Conservation (phyloP, 2,888 invertebrate genomes). For the Patella pellucida region DNA sequence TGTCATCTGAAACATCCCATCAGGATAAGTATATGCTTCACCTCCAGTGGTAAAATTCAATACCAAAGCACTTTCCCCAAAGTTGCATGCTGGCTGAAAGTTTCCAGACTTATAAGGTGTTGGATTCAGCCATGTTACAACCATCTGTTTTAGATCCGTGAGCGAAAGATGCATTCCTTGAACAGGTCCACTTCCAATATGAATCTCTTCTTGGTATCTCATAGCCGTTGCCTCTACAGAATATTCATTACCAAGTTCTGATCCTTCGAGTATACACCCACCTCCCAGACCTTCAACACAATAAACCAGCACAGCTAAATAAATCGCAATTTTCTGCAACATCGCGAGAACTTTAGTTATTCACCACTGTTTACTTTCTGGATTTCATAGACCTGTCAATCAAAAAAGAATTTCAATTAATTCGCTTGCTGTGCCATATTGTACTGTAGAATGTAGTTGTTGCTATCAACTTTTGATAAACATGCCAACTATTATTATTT, state of each 20-base stretch:
- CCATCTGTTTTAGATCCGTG: slow-evolving; percentile 16
- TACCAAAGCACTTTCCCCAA: slow-evolving; percentile 8
- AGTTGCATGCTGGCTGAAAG: slow-evolving; percentile 27
- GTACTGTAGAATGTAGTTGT: too few species aligned
- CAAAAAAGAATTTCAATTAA: too few species aligned
- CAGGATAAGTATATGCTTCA: slow-evolving; percentile 30
- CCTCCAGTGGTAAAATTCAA: slow-evolving; percentile 13
- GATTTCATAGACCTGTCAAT: too few species aligned
- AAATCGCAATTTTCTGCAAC: too few species aligned
- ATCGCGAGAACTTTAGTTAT: too few species aligned
- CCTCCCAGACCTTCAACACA: slow-evolving; percentile 1
- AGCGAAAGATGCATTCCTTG: slow-evolving; percentile 32
- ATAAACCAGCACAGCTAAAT: too few species aligned
- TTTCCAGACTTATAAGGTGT: not conserved
- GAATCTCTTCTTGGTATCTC: slow-evolving; percentile 12
- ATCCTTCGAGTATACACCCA: slow-evolving; percentile 13
- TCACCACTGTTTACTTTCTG: too few species aligned
- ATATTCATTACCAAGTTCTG: not conserved
- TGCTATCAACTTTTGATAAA: too few species aligned
- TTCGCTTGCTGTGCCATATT: too few species aligned
- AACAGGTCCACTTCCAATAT: slow-evolving; percentile 19
- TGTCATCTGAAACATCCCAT: slow-evolving; percentile 30
- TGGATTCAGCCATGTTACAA: slow-evolving; percentile 32
- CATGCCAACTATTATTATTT: too few species aligned
- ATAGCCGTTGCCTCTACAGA: not conserved